A percentile compares a stretch with the other conserved stretches of the same genome.
These are phyloP conservation scores for Campoletis raptor DNA, from an alignment of 2,888 invertebrate genomes.

Conservation along the genomic window DNA sequence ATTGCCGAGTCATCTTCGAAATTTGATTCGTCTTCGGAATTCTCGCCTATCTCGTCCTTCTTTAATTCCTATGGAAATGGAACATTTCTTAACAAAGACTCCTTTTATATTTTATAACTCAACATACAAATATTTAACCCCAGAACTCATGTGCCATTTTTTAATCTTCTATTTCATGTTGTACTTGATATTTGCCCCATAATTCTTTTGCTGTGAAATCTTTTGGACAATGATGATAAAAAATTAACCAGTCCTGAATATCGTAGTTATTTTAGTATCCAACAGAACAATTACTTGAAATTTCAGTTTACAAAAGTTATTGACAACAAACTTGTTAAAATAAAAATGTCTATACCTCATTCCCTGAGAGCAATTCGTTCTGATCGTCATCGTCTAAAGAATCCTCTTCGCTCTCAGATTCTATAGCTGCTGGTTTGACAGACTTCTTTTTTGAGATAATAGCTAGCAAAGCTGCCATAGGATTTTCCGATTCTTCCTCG, in stretches of 20 bases:
- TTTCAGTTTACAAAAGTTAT: no score
- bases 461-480: conserved; percentile 86
- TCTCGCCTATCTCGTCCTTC: conserved; percentile 38
- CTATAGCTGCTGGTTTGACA: conserved; percentile 78
- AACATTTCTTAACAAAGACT: background rate
- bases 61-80: background rate
- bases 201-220: no score
- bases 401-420: conserved; percentile 80
- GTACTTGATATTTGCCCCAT: no score
- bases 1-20: conserved; percentile 64
- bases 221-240: no score
- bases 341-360: background rate
- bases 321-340: no score
- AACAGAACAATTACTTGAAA: no score
- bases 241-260: no score
- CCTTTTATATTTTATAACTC: background rate
- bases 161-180: no score
- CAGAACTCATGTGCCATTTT: background rate
- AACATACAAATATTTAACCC: background rate
- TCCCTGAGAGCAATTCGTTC: conserved; percentile 49
- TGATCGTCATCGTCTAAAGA: conserved; percentile 66
- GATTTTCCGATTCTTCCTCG: conserved; percentile 86
- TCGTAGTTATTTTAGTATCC: no score
- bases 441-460: conserved; percentile 80
- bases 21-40: conserved; percentile 35